Evolutionary conservation across 2,888 invertebrate species (phyloP), one percentile per base, ranked within the genome.

Genomic region (Arenicola marina): DNA sequence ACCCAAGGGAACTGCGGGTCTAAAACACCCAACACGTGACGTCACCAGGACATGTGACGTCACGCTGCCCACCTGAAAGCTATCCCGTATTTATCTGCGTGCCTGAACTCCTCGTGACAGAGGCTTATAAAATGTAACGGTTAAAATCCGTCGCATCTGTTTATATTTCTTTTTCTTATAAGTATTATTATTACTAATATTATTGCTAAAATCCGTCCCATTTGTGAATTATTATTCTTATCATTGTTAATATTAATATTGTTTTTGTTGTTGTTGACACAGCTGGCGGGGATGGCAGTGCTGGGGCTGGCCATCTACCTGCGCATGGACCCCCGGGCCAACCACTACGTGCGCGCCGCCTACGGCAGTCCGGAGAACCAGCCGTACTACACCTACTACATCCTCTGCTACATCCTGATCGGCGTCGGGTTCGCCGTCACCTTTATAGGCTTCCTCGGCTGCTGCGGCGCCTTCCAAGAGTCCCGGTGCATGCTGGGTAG

Each of bases 361-460:
- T 72, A 63, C 31, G 58, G 55, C 29, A 56, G 54, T 33, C 89
- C 89, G 73, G 87, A 88, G 73, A 84, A 86, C 67, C n/a, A n/a
- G n/a, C n/a, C n/a, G n/a, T n/a, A n/a, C n/a, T 84, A 84, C 55
- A 87, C 87, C 75, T 90, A 88, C 77, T 86, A 88, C 76, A 87
- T 88, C 58, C 89, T 89, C 15, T 86, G 89, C 21, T 89, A 89
- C 76, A 87, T 91, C 59, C 85, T 92, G 62, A 84, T 92, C 63
- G 87, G 86, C 34, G 88, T 89, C 59, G 91, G 91, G 11, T 83
- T 87, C 33, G 83, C 91, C 56, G 88, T 92, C 83, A 86, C 90
- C 33, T 79, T 91, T 44, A 88, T 91, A 28, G 89, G 91, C n/a
- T 89, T 91, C 78, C 86, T 92, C 56, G 92, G 92, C 62, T 92